Percentiles rank a stretch among this genome's conserved stretches.
Conservation (phyloP, 2,113 vertebrate genomes). For the Pluvialis apricaria region DNA sequence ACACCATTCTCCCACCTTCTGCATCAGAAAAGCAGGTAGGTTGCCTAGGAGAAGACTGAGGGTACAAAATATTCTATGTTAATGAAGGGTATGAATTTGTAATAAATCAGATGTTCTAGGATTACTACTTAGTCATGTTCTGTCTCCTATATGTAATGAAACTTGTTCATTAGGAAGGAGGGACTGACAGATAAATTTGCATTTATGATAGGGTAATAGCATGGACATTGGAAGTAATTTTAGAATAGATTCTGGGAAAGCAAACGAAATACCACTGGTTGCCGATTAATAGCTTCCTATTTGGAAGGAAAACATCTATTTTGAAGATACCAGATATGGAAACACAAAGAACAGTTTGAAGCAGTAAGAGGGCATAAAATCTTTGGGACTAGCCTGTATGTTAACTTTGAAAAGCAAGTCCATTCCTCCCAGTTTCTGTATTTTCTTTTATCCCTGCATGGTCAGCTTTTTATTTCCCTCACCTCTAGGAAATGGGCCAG, state of each 20-base stretch:
- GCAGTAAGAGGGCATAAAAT: not conserved
- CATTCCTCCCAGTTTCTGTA: fast-evolving
- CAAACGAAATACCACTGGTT: not conserved
- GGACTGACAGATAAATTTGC: not conserved
- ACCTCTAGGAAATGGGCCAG: not conserved
- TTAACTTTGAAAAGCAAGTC: not conserved
- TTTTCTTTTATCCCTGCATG: not conserved
- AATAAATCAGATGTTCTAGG: slow-evolving; percentile 30
- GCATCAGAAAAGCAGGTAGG: slow-evolving; percentile 31
- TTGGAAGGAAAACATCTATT: not conserved
- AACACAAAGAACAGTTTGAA: not conserved
- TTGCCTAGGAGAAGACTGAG: slow-evolving; percentile 30
- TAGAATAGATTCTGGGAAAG: not conserved
- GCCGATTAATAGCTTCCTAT: not conserved
- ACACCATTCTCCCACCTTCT: not conserved
- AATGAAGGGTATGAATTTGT: slow-evolving; percentile 1
- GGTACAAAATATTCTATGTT: slow-evolving; percentile 2
- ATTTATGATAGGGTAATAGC: not conserved
- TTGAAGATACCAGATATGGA: not conserved
- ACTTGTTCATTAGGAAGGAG: not conserved
- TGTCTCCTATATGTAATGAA: not conserved
- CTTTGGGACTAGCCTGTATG: not conserved
- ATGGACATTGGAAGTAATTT: not conserved
- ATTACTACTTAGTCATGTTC: slow-evolving; percentile 13
- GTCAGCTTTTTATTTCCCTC: not conserved